Percentiles rank a stretch among this genome's conserved stretches.
Conservation (phyloP, 1,140 invertebrate genomes). For the Cherax quadricarinatus region DNA sequence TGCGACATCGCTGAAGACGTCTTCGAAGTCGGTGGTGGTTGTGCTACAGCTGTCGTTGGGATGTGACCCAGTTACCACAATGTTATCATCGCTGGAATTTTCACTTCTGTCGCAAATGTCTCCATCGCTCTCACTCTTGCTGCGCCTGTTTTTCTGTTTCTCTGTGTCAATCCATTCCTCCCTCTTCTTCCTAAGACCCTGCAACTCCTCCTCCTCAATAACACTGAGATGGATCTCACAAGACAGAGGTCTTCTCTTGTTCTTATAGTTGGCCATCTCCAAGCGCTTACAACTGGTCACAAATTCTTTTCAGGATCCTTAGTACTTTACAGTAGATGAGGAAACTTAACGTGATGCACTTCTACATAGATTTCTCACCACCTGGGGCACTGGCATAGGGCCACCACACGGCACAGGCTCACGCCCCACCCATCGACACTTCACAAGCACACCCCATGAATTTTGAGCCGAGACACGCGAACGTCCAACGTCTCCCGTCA, state of each 20-base stretch:
- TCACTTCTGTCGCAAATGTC: neutral
- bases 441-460: neutral
- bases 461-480: neutral
- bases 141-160: neutral
- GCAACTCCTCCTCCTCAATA: slow-evolving; percentile 34
- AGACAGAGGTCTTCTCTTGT: slow-evolving; percentile 25
- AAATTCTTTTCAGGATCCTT: no score
- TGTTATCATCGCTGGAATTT: neutral
- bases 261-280: neutral
- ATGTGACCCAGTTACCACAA: neutral
- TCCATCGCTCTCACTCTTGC: neutral
- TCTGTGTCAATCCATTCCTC: neutral
- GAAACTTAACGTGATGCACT: neutral
- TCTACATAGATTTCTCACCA: neutral
- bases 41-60: neutral
- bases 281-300: no score
- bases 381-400: no score
- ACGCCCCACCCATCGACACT: neutral
- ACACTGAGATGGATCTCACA: slow-evolving; percentile 39
- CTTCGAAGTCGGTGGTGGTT: neutral
- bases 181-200: neutral
- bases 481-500: neutral
- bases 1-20: neutral
- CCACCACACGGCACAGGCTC: no score
- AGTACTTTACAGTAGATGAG: no score